A percentile compares a stretch with the other conserved stretches of the same genome.
phyloP scores from a whole-genome alignment of 2,888 invertebrate species.

The Celastrina argiolus region DNA sequence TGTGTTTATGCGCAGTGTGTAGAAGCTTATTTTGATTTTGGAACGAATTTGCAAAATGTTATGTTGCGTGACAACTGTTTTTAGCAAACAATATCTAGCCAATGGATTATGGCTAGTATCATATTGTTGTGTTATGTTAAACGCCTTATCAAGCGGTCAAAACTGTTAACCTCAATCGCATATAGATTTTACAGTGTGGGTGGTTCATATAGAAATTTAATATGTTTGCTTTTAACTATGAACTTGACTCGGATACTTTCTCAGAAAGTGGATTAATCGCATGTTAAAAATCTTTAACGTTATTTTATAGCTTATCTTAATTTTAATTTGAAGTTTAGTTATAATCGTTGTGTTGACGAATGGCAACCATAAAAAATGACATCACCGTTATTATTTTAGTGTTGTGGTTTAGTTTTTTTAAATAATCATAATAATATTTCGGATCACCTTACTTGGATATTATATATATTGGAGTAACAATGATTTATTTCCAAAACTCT shows the following conservation, averaged over 20 bases:
- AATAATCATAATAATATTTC: no score
- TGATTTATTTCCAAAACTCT: no score
- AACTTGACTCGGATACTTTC: conserved; percentile 7
- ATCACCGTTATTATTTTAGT: no score
- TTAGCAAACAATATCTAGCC: not conserved
- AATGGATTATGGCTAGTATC: not conserved
- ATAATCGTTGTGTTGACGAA: no score
- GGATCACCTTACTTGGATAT: no score
- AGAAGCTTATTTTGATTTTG: not conserved
- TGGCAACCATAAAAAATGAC: no score
- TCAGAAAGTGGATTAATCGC: not conserved
- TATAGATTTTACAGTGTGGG: no score
- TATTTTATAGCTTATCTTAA: not conserved
- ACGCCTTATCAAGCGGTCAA: not conserved
- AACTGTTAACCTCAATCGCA: not conserved
- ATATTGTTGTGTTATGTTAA: not conserved
- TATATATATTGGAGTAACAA: no score
- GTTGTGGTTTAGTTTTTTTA: no score
- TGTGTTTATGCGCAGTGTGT: no score
- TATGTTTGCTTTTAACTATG: conserved; percentile 1
- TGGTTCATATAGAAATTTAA: not conserved
- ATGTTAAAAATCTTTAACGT: not conserved
- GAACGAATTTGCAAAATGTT: not conserved
- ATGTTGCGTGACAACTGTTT: not conserved
- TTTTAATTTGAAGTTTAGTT: not conserved